Percentiles rank a stretch among this genome's conserved stretches.
phyloP scores from a whole-genome alignment of 1,140 invertebrate genomes.

The Trachymyrmex cornetzi region DNA sequence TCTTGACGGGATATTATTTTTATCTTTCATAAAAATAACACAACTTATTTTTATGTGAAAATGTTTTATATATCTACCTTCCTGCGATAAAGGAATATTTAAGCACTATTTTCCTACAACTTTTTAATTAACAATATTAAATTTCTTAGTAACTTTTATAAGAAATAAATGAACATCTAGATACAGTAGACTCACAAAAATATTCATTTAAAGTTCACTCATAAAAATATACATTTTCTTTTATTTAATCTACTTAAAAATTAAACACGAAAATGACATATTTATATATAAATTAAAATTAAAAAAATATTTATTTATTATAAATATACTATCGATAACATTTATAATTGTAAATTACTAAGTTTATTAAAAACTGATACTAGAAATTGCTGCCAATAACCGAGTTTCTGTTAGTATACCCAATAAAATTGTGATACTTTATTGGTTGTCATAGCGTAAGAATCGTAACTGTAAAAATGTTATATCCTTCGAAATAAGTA shows the following conservation, averaged over 20 bases:
- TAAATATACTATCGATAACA: neutral
- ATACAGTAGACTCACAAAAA: neutral
- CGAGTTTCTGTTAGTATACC: neutral
- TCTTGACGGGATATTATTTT: constrained; percentile 6
- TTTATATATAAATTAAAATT: constrained; percentile 10
- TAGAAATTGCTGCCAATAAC: neutral
- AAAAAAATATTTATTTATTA: constrained; percentile 5
- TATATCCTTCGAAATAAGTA: neutral
- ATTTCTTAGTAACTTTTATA: neutral
- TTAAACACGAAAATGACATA: neutral
- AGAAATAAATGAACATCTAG: neutral
- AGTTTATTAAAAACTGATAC: neutral
- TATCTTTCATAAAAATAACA: neutral
- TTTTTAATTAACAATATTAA: neutral
- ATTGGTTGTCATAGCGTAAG: neutral
- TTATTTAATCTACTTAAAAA: neutral
- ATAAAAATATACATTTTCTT: neutral
- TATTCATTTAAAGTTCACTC: neutral
- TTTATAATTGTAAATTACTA: neutral
- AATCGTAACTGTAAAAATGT: constrained; percentile 27
- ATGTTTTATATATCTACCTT: neutral
- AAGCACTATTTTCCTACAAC: neutral
- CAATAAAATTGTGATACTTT: constrained; percentile 5
- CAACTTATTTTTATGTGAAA: neutral
- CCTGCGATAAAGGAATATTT: neutral